Evolutionary conservation across 2,888 invertebrate species (phyloP).

Genomic region (Zelleria hepariella): DNA sequence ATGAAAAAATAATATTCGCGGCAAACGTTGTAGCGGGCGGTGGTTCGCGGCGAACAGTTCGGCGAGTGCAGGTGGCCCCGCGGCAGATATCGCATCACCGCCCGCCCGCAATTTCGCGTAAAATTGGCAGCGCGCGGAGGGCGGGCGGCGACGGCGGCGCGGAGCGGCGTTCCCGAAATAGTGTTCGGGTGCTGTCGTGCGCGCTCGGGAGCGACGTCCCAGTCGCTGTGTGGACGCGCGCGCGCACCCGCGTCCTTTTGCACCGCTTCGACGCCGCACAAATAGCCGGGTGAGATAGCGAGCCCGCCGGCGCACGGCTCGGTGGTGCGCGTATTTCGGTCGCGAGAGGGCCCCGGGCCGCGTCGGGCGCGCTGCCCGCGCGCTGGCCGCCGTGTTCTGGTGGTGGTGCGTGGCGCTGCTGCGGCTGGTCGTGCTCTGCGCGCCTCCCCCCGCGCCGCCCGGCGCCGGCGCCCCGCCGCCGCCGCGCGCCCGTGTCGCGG

Average conservation of each 20-base stretch:
- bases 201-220: conserved; percentile 60
- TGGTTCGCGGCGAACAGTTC: conserved; percentile 23
- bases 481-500: conserved; percentile 52
- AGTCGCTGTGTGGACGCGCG: conserved; percentile 70
- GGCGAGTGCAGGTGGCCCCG: conserved; percentile 47
- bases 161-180: conserved; percentile 70
- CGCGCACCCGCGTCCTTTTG: conserved; percentile 65
- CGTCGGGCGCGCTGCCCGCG: conserved; percentile 66
- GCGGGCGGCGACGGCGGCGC: conserved; percentile 41
- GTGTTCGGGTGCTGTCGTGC: conserved; percentile 69
- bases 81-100: conserved; percentile 69
- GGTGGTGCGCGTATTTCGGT: conserved; percentile 66
- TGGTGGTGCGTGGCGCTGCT: conserved; percentile 71
- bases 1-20: conserved; percentile 36
- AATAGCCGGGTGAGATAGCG: conserved; percentile 41
- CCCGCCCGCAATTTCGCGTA: conserved; percentile 72
- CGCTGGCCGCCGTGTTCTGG: conserved; percentile 70
- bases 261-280: conserved; percentile 46
- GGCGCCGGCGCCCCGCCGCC: conserved; percentile 44
- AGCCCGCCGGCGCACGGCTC: conserved; percentile 25
- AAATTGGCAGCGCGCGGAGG: conserved; percentile 66
- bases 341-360: conserved; percentile 63
- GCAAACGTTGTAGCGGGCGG: conserved; percentile 20
- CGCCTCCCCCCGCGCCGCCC: conserved; percentile 62
- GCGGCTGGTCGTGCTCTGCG: conserved; percentile 67